Evolutionary conservation across 1,140 invertebrate genomes (phyloP).

Genomic region (Leptonema lineaticorne): DNA sequence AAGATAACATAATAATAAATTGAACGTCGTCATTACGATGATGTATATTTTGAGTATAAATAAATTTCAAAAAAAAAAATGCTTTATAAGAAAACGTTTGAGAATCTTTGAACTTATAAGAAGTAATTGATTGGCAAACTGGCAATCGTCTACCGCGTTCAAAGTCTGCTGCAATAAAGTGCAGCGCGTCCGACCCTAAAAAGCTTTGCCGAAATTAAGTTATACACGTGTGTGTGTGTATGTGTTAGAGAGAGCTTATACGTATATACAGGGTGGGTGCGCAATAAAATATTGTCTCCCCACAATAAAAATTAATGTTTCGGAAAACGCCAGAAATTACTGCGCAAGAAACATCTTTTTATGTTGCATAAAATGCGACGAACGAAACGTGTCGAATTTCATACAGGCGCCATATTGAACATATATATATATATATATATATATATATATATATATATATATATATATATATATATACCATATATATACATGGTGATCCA

Average conservation of each 20-base stretch:
- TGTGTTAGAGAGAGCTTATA: too few species aligned
- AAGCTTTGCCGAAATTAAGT: slow-evolving; percentile 13
- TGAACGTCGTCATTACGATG: too few species aligned
- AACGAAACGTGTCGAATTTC: neutral
- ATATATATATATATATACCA: too few species aligned
- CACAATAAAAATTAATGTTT: slow-evolving; percentile 25
- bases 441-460: neutral
- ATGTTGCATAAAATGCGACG: neutral
- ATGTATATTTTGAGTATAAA: too few species aligned
- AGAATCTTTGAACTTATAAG: too few species aligned
- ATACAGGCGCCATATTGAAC: neutral
- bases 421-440: neutral
- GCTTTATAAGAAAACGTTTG: too few species aligned
- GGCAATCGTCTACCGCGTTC: too few species aligned
- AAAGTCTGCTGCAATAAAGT: neutral
- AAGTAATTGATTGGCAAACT: neutral
- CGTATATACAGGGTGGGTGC: too few species aligned
- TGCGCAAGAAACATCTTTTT: neutral
- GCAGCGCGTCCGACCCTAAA: slow-evolving; percentile 20
- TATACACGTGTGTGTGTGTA: slow-evolving; percentile 11
- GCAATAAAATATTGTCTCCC: slow-evolving; percentile 26
- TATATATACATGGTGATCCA: too few species aligned
- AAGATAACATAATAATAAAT: too few species aligned
- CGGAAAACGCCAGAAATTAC: slow-evolving; percentile 18
- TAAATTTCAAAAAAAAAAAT: too few species aligned